Percentiles rank a stretch among this genome's conserved stretches.
These are phyloP conservation scores for Solenopsis fugax DNA, from an alignment of 1,140 invertebrate species.

Conservation along the genomic window DNA sequence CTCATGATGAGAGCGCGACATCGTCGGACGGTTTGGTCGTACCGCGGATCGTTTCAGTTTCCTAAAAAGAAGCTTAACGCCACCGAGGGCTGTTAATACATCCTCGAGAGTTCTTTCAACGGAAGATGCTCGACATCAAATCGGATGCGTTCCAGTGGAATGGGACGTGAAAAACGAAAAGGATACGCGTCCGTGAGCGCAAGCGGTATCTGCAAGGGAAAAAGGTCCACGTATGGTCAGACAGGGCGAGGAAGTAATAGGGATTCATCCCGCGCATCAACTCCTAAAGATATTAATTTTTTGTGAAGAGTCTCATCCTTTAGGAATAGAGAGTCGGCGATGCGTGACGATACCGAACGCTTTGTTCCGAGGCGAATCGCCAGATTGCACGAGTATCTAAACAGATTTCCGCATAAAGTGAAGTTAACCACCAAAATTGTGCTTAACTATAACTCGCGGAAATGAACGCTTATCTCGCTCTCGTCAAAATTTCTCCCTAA, in stretches of 20 bases:
- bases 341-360: slow-evolving; percentile 63
- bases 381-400: slow-evolving; percentile 74
- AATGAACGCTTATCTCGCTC: slow-evolving; percentile 3
- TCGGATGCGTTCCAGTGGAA: slow-evolving; percentile 66
- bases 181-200: slow-evolving; percentile 26
- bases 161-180: slow-evolving; percentile 35
- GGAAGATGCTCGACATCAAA: slow-evolving; percentile 69
- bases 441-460: slow-evolving; percentile 1
- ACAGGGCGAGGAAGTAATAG: slow-evolving; percentile 46
- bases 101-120: slow-evolving; percentile 57
- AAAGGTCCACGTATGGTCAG: slow-evolving; percentile 26
- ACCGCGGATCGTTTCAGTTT: slow-evolving; percentile 65
- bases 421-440: neutral
- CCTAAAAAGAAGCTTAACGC: slow-evolving; percentile 17
- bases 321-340: slow-evolving; percentile 70
- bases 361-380: slow-evolving; percentile 71
- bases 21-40: slow-evolving; percentile 30
- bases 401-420: slow-evolving; percentile 18
- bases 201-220: neutral
- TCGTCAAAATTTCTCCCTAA: neutral
- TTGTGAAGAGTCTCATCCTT: too few species aligned
- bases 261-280: too few species aligned
- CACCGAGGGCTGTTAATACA: slow-evolving; percentile 68
- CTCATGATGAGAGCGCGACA: neutral
- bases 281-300: too few species aligned